Conservation (phyloP, 23 tunicate species). For the Styela clava region DNA sequence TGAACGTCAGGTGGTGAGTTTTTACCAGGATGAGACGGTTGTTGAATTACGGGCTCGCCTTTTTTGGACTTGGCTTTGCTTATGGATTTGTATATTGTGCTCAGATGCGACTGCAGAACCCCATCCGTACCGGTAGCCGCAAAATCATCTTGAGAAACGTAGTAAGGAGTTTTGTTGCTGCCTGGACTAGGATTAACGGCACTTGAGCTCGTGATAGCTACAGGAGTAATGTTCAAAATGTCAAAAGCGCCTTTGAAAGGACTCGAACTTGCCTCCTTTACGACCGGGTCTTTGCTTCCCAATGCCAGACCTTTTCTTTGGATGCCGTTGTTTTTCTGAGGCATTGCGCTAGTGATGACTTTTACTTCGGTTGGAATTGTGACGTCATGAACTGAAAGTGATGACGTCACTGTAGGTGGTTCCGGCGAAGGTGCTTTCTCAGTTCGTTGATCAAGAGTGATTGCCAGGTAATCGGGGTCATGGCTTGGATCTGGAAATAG, state of each 20-base stretch:
- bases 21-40: background rate
- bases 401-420: slow-evolving; percentile 2
- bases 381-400: slow-evolving; percentile 29
- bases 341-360: background rate
- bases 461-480: slow-evolving; percentile 29
- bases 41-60: background rate
- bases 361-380: slow-evolving; percentile 22
- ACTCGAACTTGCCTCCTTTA: background rate
- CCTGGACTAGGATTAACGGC: slow-evolving; percentile 3
- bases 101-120: slow-evolving; percentile 62
- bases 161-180: background rate
- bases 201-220: slow-evolving; percentile 14
- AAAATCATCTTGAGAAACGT: slow-evolving; percentile 26
- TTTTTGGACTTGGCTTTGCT: slow-evolving; percentile 48
- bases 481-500: slow-evolving; percentile 4
- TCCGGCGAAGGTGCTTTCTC: slow-evolving; percentile 7
- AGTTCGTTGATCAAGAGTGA: slow-evolving; percentile 14
- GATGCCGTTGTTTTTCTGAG: slow-evolving; percentile 1
- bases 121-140: slow-evolving; percentile 52
- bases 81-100: slow-evolving; percentile 69
- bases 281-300: background rate
- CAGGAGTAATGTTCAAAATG: slow-evolving; percentile 21
- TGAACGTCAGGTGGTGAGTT: background rate
- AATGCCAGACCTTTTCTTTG: background rate
- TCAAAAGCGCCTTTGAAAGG: slow-evolving; percentile 4